phyloP scores from a whole-genome alignment of 2,888 invertebrate genomes.

The Euspilapteryx auroguttella region DNA sequence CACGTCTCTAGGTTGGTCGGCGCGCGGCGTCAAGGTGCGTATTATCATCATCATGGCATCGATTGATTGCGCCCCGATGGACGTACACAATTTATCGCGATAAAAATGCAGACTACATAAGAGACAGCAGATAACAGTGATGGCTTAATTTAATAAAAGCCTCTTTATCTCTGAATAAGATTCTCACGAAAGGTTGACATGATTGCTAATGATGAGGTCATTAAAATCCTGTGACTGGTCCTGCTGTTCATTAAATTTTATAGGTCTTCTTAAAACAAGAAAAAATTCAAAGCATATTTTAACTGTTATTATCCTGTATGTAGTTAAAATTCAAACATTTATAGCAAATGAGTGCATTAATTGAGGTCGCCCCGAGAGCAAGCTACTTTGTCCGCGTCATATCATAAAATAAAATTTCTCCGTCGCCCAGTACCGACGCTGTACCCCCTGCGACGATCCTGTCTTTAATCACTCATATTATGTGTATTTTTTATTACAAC shows the following conservation, averaged over 20 bases:
- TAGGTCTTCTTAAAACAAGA: no score
- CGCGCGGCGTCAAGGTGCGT: slow-evolving; percentile 16
- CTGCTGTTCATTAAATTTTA: no score
- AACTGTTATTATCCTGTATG: slow-evolving; percentile 29
- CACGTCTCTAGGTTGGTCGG: no score
- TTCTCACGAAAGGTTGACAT: no score
- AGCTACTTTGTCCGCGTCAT: slow-evolving; percentile 35
- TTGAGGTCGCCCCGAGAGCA: slow-evolving; percentile 16
- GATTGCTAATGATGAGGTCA: no score
- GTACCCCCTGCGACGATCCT: slow-evolving; percentile 31
- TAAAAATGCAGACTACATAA: no score
- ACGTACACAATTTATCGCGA: slow-evolving; percentile 32
- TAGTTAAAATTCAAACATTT: slow-evolving; percentile 20
- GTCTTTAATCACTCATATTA: slow-evolving; percentile 45
- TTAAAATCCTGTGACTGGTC: no score
- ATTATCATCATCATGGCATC: slow-evolving; percentile 42
- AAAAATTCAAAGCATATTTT: no score
- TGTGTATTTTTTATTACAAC: slow-evolving; percentile 40
- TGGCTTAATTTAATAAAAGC: no score
- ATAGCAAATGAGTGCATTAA: slow-evolving; percentile 27
- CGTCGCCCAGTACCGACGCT: slow-evolving; percentile 18
- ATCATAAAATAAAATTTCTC: slow-evolving; percentile 31
- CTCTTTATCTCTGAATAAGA: no score
- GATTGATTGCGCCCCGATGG: slow-evolving; percentile 40
- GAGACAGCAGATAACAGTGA: no score